Base-by-base conservation (phyloP, 2,113 vertebrate species). In the Tylochromis polylepis region DNA sequence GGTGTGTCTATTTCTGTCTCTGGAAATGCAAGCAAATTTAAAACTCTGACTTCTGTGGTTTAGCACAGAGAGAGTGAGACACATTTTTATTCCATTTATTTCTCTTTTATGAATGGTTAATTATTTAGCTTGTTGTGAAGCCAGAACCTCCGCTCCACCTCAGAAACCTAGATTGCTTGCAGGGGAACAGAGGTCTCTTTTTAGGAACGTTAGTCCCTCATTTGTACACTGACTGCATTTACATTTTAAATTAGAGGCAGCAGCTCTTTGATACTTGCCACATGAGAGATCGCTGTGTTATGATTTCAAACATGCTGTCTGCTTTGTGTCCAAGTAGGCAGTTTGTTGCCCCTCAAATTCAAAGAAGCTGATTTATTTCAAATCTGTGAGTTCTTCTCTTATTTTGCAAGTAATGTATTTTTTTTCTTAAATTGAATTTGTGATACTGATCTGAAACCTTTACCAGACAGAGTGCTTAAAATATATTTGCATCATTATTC, bases 111-210 rank as follows among this genome's bases (percentile, higher is more conserved):
- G 3, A 80, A 79, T 5, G 11, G 10, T 62, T 79, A 82, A 85
- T 90, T 55, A 85, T 88, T 80, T 41, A 38, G 58, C 38, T 85
- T 86, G 70, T 82, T 82, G 72, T 79, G 81, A 88, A 53, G 27
- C 29, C 55, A 24, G 29, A 70, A 14, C 72, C 10, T 9, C 24
- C 2, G 4, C 27, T 62, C 49, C 7, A 31, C 77, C 49, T 88
- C n/a, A 81, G 24, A 60, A 79, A 36, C 24, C 3, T 77, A 55
- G 27, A 49, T 56, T 34, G 10, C 38, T 59, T 51, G 31, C 36
- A 72, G 8, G 29, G 16, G 6, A 82, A 22, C 49, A 29, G 55
- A 57, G 10, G 49, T 82, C 27, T 78, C 8, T 53, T 77, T 90
- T 62, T 31, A 49, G 27, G 22, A 46, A 81, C 7, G 4, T 15